These are phyloP conservation scores for Falco cherrug DNA, from an alignment of 2,797 vertebrate genomes.

Conservation along the genomic window DNA sequence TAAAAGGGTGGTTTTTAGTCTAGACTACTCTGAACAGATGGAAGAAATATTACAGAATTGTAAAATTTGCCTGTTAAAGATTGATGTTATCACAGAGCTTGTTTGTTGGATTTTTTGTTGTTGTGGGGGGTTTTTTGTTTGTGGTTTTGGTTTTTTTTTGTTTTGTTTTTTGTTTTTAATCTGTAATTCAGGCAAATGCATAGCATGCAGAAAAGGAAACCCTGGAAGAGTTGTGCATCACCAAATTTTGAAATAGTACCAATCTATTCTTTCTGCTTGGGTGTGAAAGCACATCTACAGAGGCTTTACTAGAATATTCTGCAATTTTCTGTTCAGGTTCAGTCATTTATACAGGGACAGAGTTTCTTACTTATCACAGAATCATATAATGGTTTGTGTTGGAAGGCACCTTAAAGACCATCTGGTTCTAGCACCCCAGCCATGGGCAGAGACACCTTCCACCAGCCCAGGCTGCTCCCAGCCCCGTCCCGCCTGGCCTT, in stretches of 20 bases:
- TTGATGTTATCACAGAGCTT: not conserved
- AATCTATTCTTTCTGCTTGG: not conserved
- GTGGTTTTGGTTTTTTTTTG: not conserved
- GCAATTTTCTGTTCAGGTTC: not conserved
- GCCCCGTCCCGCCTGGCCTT: too few relatives aligned
- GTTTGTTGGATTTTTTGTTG: not conserved
- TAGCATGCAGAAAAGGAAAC: not conserved
- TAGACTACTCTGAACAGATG: not conserved
- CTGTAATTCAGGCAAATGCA: not conserved
- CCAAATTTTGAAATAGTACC: not conserved
- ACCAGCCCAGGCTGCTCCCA: too few relatives aligned
- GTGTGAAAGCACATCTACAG: not conserved
- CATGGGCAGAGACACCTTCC: too few relatives aligned
- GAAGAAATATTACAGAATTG: not conserved
- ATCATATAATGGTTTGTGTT: too few relatives aligned
- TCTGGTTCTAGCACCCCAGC: too few relatives aligned
- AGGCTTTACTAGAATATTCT: not conserved
- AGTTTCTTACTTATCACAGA: not conserved
- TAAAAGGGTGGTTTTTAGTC: fast-evolving
- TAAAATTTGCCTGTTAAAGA: not conserved
- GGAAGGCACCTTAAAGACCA: too few relatives aligned
- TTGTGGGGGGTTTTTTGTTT: not conserved
- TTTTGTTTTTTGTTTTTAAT: too few relatives aligned
- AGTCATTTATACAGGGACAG: not conserved
- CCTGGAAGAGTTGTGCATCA: not conserved